Evolutionary conservation across 64 coral and sea anemone genomes (phyloP).

Genomic region (Montipora sp.): DNA sequence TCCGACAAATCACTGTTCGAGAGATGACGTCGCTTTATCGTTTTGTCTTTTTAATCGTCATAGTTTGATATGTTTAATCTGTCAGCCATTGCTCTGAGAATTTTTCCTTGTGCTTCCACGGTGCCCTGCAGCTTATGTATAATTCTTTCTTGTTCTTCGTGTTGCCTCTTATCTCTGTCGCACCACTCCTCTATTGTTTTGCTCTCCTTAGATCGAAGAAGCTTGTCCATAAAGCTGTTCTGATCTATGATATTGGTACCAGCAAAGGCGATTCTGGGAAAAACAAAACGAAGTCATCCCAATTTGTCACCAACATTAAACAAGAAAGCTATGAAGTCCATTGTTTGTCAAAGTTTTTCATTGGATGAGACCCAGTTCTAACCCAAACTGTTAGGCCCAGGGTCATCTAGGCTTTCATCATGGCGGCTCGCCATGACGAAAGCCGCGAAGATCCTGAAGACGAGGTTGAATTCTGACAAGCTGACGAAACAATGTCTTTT

Average conservation of each 20-base stretch:
- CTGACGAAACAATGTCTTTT: background rate
- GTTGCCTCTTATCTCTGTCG: background rate
- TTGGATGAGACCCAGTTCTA: too few relatives aligned
- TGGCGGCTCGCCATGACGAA: too few relatives aligned
- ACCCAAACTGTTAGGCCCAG: too few relatives aligned
- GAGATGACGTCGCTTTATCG: too few relatives aligned
- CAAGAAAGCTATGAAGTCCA: too few relatives aligned
- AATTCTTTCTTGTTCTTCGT: background rate
- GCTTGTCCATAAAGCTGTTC: slow-evolving; percentile 5
- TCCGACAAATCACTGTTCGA: too few relatives aligned
- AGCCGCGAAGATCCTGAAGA: too few relatives aligned
- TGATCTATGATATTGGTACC: background rate
- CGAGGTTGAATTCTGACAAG: background rate
- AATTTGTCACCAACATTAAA: background rate
- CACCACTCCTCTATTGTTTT: background rate
- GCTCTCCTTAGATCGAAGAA: background rate
- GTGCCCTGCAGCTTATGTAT: slow-evolving; percentile 5
- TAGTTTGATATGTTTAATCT: slow-evolving; percentile 24
- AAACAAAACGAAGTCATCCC: background rate
- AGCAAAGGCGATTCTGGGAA: background rate
- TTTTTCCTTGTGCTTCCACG: slow-evolving; percentile 18
- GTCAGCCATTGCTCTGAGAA: slow-evolving; percentile 34
- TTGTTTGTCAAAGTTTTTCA: too few relatives aligned
- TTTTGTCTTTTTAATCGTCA: background rate
- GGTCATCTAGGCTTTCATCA: too few relatives aligned